Base-by-base conservation (phyloP, 2,888 invertebrate genomes). In the Watsonalla binaria region DNA sequence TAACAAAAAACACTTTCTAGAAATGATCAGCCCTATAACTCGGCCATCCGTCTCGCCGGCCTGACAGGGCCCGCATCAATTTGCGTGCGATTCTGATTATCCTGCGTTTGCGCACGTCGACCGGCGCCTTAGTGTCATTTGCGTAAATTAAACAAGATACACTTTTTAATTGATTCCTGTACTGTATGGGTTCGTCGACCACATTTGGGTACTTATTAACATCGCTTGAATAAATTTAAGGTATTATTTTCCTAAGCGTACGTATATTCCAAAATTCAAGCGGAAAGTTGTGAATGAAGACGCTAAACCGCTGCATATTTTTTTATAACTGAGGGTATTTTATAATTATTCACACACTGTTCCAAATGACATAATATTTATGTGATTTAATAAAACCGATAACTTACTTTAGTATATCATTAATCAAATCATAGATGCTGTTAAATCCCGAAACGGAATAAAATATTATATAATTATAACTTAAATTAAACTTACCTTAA, bases 401-500 rank as follows among this genome's bases (percentile, higher is more conserved):
- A n/a, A n/a, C n/a, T n/a, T n/a, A n/a, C n/a, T n/a, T n/a, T n/a
- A n/a, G n/a, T n/a, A 7, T 42, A 9, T 42, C 7, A 42, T 9
- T 9, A 42, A 9, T 42, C 13, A 2, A 45, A 46, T 7, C 15
- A 6, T 2, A 46, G 14, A 46, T 42, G n/a, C 46, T 50, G n/a
- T 48, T 50, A 58, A 24, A 24, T 24, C 24, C 24, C 24, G 24
- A 24, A 24, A 4, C 24, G 24, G n/a, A 37, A 37, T 37, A 37
- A 37, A 60, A 5, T 52, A 34, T 33, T 33, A 35, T 15, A 14
- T n/a, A 48, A 45, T 11, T 9, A 34, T 33, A 51, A 50, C 42
- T 48, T 6, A 37, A 51, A 47, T 50, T 54, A 51, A 46, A 53
- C 82, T 70, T 65, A 89, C 90, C 90, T 90, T 80, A 88, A 80